Evolutionary conservation across 2,888 invertebrate genomes (phyloP), one percentile per base, ranked within the genome.

Genomic region (Drosophila cognata): DNA sequence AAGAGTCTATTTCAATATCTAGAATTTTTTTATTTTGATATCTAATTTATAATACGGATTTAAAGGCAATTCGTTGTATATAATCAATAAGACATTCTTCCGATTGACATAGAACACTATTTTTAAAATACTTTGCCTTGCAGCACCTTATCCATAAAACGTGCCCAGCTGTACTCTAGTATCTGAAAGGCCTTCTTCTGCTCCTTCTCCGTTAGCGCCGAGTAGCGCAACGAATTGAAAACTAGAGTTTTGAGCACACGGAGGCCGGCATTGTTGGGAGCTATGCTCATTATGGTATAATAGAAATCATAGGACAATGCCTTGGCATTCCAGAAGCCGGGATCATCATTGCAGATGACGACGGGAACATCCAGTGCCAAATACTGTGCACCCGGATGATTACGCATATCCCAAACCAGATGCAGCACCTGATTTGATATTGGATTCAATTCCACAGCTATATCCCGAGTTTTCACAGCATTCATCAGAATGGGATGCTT

Each of bases 221-320:
- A 92, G 61, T 92, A 92, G 0, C 92, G 91, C 51, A 96, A 92
- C 0, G 96, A 96, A 87, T 96, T 95, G 70, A 94, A 91, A 0
- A 95, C 95, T 2, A 96, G 92, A 70, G 94, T 94, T 81, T 96
- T 96, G 2, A 96, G 92, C 10, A 95, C 92, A 61, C 94, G 93
- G 13, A 96, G 88, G 36, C 95, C 96, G 0, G 94, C 94, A 60
- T 93, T 92, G 36, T 93, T 92, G 2, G 95, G 94, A 55, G 95
- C 95, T 82, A 96, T 94, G 6, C 94, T 95, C 94, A 96, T 94
- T 77, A 96, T 95, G 2, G 95, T 95, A 84, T 95, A 94, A 90
- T 96, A 96, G 89, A 95, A 95, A 84, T 96, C 96, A 84, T 95
- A 95, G 79, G 95, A 95, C 1, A 96, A 89, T 0, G 94, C 95